A percentile compares a stretch with the other conserved stretches of the same genome.
Conservation (phyloP, 2,113 vertebrate species). For the Solenodon paradoxus region DNA sequence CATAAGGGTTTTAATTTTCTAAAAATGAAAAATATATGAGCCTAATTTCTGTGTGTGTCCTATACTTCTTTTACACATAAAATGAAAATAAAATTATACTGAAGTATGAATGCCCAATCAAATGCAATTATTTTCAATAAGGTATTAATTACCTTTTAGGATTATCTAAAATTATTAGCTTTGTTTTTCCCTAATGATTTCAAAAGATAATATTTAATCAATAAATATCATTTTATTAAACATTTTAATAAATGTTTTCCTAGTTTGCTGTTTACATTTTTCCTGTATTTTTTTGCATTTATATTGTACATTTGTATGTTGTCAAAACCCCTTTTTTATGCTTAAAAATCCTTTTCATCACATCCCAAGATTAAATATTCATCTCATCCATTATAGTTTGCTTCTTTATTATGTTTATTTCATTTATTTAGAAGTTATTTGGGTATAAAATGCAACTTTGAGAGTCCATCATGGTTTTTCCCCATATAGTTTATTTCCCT, state of each 20-base stretch:
- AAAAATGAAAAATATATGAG: not conserved
- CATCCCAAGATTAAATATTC: conserved; percentile 42
- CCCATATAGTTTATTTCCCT: not conserved
- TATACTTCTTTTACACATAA: not conserved
- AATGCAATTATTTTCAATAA: conserved; percentile 46
- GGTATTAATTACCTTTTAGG: conserved; percentile 33
- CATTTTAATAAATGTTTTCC: conserved; percentile 17
- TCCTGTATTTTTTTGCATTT: conserved; percentile 31
- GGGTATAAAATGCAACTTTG: not conserved
- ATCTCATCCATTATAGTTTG: conserved; percentile 13
- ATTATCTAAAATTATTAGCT: conserved; percentile 8
- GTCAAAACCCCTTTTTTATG: conserved; percentile 6
- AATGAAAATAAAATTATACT: conserved; percentile 52
- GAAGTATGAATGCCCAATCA: conserved; percentile 39
- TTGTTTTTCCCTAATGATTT: conserved; percentile 33
- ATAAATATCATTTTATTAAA: not conserved
- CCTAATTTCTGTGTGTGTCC: conserved; percentile 7
- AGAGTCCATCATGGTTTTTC: not conserved
- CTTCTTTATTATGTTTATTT: conserved; percentile 23
- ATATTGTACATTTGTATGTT: conserved; percentile 46
- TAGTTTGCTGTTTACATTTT: conserved; percentile 33
- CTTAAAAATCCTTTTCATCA: conserved; percentile 12
- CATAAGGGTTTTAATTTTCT: conserved; percentile 19
- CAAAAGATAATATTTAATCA: conserved; percentile 28
- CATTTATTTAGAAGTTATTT: conserved; percentile 24